Conservation (phyloP, 2,113 vertebrate genomes). For the Bettongia penicillata region DNA sequence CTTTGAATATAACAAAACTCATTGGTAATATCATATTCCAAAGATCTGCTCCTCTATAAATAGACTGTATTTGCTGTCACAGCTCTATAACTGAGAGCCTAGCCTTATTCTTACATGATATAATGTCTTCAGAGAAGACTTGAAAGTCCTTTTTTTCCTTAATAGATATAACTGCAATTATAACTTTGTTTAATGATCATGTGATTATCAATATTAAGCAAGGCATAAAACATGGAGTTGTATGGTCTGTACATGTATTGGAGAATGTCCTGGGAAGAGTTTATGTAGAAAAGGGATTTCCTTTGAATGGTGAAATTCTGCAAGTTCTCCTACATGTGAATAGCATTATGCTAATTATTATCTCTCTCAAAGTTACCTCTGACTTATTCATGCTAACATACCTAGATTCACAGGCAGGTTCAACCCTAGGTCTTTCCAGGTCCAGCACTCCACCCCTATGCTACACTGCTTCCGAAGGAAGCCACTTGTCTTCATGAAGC, state of each 20-base stretch:
- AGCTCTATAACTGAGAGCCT: not conserved
- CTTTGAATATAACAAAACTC: not conserved
- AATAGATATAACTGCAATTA: not conserved
- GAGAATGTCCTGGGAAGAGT: not conserved
- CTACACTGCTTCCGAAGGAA: not conserved
- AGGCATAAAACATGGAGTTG: not conserved
- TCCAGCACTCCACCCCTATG: not conserved
- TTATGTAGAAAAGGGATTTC: too few species aligned
- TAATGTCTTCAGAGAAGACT: not conserved
- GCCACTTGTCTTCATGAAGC: not conserved
- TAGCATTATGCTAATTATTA: not conserved
- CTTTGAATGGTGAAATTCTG: not conserved
- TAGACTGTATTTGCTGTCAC: not conserved
- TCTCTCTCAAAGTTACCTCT: not conserved
- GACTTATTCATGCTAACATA: not conserved
- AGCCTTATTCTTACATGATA: not conserved
- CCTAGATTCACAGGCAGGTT: not conserved
- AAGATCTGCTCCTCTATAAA: not conserved
- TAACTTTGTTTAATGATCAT: not conserved
- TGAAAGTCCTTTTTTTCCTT: not conserved
- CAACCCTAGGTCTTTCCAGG: not conserved
- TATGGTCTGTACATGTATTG: not conserved
- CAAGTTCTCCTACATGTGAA: not conserved
- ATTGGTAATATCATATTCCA: not conserved
- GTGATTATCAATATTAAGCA: not conserved